Evolutionary conservation across 2,113 vertebrate species (phyloP), one percentile per base, ranked within the genome.

Genomic region (Forbesichthys papilliferus): DNA sequence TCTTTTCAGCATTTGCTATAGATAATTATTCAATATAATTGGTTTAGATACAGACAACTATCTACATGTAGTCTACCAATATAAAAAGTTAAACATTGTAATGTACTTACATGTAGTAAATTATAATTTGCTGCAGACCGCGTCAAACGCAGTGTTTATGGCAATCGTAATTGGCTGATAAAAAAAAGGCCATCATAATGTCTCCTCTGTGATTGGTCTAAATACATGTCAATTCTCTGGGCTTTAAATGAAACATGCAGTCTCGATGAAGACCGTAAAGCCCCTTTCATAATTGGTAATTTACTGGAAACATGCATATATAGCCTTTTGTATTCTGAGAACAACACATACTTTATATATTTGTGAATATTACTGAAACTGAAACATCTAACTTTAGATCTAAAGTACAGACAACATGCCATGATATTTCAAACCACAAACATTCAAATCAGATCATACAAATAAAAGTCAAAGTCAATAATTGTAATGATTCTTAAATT

Each of bases 401-500:
- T 42, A 42, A 42, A 42, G 36, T 27, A 42, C 1, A 42, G 7
- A 42, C 36, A 42, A 42, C 3, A 42, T 27, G 36, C 7, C 36
- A 42, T 42, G 7, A 42, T 42, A 42, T 42, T 42, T 42, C 5
- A 42, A 42, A 8, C 36, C 36, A 42, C 36, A 42, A 42, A 42
- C 36, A 42, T 42, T 6, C 7, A 42, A 42, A 42, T 42, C 36
- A 42, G 36, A 42, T 42, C 36, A 42, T 42, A 42, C 42, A 56
- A 27, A 34, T 59, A 11, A 59, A 51, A 0, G 1, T 55, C 10
- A 59, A 2, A 4, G 18, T 1, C 49, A 42, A 5, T 61, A 0
- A 16, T 77, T 79, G 72, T 55, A 64, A 74, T 72, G 71, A 68
- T 78, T 71, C 78, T 86, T 84, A 66, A 2, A 86, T 90, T 89